Evolutionary conservation across 2,113 vertebrate species (phyloP).

Genomic region (Loxodonta africana): DNA sequence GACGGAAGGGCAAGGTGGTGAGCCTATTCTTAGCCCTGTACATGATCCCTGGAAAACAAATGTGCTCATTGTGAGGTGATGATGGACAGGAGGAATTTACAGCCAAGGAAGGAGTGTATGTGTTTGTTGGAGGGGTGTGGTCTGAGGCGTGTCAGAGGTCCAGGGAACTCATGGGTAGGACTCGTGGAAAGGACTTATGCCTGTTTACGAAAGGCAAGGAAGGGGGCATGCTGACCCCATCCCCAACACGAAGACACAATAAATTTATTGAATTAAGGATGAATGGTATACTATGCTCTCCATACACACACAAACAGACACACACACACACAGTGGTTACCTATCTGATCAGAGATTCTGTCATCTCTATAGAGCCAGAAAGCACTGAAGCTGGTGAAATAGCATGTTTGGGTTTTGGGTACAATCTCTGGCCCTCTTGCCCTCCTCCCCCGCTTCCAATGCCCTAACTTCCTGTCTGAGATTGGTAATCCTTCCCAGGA

Average conservation of each 20-base stretch:
- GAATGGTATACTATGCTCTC: background rate
- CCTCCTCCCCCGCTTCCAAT: background rate
- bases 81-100: conserved; percentile 72
- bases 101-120: conserved; percentile 45
- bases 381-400: conserved; percentile 26
- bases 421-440: background rate
- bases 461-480: conserved; percentile 67
- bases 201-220: conserved; percentile 30
- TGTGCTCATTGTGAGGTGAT: conserved; percentile 68
- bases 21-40: conserved; percentile 62
- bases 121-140: conserved; percentile 38
- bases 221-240: background rate
- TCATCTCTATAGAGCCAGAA: conserved; percentile 43
- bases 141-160: conserved; percentile 1
- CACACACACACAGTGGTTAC: background rate
- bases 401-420: conserved; percentile 12
- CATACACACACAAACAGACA: background rate
- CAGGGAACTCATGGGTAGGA: background rate
- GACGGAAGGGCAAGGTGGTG: conserved; percentile 23
- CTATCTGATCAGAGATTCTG: conserved; percentile 15
- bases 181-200: background rate
- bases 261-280: conserved; percentile 29
- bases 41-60: conserved; percentile 66
- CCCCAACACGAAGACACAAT: background rate
- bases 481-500: conserved; percentile 61